Conservation (phyloP, 2,888 invertebrate species). For the Drosophila vallismaia region DNA sequence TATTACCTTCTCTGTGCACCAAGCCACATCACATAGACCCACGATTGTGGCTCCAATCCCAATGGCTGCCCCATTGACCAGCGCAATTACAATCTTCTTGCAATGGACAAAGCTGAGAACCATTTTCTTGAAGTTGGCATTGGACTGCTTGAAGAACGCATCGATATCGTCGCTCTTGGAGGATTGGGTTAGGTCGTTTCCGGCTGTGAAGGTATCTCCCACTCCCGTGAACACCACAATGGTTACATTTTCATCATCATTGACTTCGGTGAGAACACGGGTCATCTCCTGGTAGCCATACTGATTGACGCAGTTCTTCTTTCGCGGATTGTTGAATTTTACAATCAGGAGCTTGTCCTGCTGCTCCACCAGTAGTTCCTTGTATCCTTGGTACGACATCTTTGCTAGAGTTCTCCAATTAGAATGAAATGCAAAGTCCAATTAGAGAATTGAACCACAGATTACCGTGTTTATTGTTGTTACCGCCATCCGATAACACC, state of each 20-base stretch:
- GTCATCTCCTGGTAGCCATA: constrained; percentile 88
- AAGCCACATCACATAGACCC: constrained; percentile 94
- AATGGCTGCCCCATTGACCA: constrained; percentile 97
- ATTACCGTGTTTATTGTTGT: constrained; percentile 40
- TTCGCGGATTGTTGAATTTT: constrained; percentile 90
- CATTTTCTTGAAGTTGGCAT: constrained; percentile 85
- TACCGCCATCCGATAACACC: constrained; percentile 13
- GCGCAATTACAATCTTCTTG: constrained; percentile 93
- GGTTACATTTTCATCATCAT: constrained; percentile 87
- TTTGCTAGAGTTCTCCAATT: background rate
- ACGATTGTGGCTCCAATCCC: constrained; percentile 92
- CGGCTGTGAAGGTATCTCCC: constrained; percentile 80
- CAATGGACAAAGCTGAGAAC: constrained; percentile 89
- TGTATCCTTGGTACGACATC: constrained; percentile 68
- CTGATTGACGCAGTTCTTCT: constrained; percentile 90
- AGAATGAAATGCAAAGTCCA: constrained; percentile 31
- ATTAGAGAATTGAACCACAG: constrained; percentile 8
- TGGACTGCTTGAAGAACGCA: constrained; percentile 74
- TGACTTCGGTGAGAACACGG: constrained; percentile 88
- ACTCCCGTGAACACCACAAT: constrained; percentile 89
- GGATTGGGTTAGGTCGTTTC: constrained; percentile 70
- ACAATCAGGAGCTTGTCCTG: constrained; percentile 86
- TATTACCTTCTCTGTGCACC: constrained; percentile 91
- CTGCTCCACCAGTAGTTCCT: constrained; percentile 76
- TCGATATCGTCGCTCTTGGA: constrained; percentile 8